These are phyloP conservation scores for Lepidurus packardi DNA, from an alignment of 1,140 invertebrate species.

Conservation along the genomic window DNA sequence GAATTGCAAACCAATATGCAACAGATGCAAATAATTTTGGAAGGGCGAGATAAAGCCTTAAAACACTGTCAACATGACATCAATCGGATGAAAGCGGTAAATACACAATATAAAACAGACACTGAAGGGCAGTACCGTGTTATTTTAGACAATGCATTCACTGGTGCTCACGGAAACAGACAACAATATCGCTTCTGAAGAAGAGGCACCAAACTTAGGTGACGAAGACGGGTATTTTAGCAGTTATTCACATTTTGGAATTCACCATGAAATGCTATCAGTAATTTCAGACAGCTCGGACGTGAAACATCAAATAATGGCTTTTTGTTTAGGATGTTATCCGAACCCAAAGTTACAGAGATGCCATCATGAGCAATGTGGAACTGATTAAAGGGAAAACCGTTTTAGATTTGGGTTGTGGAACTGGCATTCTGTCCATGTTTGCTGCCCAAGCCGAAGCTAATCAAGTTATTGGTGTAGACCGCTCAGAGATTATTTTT, in stretches of 20 bases:
- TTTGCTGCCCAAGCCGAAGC: conserved; percentile 93
- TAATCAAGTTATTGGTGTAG: conserved; percentile 83
- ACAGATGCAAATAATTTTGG: conserved; percentile 48
- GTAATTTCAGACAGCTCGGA: conserved; percentile 47
- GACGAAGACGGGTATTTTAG: conserved; percentile 80
- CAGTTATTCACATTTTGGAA: conserved; percentile 94
- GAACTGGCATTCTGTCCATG: conserved; percentile 92
- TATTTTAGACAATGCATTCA: conserved; percentile 30
- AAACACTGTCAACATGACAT: conserved; percentile 56
- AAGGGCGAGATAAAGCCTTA: conserved; percentile 51
- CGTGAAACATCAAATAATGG: conserved; percentile 42
- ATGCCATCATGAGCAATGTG: conserved; percentile 83
- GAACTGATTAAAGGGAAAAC: conserved; percentile 63
- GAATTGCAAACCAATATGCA: conserved; percentile 58
- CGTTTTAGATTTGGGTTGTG: conserved; percentile 94
- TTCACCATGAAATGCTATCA: conserved; percentile 92
- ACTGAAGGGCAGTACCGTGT: conserved; percentile 26
- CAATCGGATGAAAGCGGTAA: conserved; percentile 24
- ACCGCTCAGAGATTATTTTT: conserved; percentile 82
- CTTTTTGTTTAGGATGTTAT: conserved; percentile 65
- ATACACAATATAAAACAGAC: conserved; percentile 1
- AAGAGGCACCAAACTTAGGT: conserved; percentile 42
- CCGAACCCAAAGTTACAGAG: conserved; percentile 84
- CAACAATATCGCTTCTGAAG: conserved; percentile 27
- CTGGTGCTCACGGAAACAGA: conserved; percentile 34